phyloP scores from a whole-genome alignment of 2,888 invertebrate species.

The Papilio demoleus region DNA sequence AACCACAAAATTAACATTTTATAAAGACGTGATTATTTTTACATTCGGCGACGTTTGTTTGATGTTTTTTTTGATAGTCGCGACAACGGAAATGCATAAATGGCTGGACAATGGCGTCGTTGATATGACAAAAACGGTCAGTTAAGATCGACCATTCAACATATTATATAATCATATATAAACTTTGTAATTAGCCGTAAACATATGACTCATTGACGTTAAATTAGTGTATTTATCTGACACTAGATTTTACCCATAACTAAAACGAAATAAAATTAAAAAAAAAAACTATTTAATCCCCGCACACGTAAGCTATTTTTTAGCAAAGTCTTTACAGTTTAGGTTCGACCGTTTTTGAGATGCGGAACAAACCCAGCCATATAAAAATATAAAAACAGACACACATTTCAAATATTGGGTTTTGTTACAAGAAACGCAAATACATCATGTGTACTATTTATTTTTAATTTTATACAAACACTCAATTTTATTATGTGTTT shows the following conservation, averaged over 20 bases:
- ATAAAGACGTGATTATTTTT: neutral
- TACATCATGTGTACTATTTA: neutral
- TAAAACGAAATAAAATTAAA: too few species aligned
- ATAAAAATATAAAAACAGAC: too few species aligned
- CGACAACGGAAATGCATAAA: constrained; percentile 68
- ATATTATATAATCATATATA: neutral
- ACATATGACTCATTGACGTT: neutral
- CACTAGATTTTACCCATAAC: too few species aligned
- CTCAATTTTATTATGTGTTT: neutral
- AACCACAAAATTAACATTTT: neutral
- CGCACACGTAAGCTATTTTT: too few species aligned
- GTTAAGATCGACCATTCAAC: neutral
- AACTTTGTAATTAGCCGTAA: neutral
- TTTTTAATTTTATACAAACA: neutral
- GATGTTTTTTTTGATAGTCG: constrained; percentile 55
- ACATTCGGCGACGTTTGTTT: constrained; percentile 47
- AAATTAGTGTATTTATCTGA: too few species aligned
- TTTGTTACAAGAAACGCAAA: too few species aligned
- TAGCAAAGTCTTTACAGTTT: too few species aligned
- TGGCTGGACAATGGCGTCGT: constrained; percentile 63
- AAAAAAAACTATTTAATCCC: too few species aligned
- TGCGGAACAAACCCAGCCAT: too few species aligned
- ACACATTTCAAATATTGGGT: too few species aligned
- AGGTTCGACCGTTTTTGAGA: too few species aligned
- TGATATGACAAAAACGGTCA: constrained; percentile 19